phyloP scores from a whole-genome alignment of 2,888 invertebrate genomes.

The Epinotia bilunana region DNA sequence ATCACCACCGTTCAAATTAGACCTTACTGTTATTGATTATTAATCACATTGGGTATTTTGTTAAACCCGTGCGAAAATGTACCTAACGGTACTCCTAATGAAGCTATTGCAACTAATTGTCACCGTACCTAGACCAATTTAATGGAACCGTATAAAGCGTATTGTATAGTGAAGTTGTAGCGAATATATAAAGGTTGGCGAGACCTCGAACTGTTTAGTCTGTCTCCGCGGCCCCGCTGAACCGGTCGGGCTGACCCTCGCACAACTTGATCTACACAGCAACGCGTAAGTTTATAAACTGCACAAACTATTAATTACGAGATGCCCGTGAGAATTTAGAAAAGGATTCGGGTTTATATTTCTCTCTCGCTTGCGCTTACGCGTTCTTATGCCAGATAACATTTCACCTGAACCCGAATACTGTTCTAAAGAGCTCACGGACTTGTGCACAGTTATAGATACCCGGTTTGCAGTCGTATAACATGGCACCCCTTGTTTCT shows the following conservation, averaged over 20 bases:
- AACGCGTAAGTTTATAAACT: constrained; percentile 62
- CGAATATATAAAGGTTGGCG: constrained; percentile 72
- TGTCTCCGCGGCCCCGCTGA: constrained; percentile 65
- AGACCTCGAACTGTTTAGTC: constrained; percentile 79
- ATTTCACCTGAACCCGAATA: too few species aligned
- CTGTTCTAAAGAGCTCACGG: too few species aligned
- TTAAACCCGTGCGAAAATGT: constrained; percentile 1
- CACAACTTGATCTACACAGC: constrained; percentile 44
- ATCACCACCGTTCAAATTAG: too few species aligned
- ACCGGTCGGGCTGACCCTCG: constrained; percentile 69
- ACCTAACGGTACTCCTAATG: constrained; percentile 21
- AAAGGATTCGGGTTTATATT: too few species aligned
- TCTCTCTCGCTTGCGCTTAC: too few species aligned
- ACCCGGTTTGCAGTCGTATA: background rate
- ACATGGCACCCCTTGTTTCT: background rate
- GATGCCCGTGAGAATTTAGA: background rate
- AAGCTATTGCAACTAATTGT: constrained; percentile 10
- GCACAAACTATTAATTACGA: background rate
- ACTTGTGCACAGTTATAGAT: background rate
- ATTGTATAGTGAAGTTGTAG: constrained; percentile 58
- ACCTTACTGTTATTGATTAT: too few species aligned
- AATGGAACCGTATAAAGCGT: constrained; percentile 25
- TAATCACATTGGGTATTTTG: background rate
- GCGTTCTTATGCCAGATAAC: too few species aligned
- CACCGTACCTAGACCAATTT: constrained; percentile 28